Base-by-base conservation (phyloP, 37 sponge, comb jelly and placozoan species). In the Eunapius fragilis region DNA sequence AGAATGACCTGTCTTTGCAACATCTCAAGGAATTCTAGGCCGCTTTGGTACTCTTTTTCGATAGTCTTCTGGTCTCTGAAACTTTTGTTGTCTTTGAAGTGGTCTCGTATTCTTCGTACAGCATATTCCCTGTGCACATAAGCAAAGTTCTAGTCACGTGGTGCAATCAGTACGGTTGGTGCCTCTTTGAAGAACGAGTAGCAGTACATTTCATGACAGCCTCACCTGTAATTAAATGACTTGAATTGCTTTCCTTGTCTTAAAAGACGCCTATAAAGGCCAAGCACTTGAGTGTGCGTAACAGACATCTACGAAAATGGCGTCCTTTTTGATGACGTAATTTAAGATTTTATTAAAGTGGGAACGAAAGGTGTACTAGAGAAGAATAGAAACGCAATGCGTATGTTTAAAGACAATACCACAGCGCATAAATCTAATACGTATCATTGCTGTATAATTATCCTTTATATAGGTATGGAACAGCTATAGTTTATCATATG, bases 171-270 rank as follows among this genome's bases (percentile, higher is more conserved):
- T n/a, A n/a, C n/a, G n/a, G n/a, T n/a, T n/a, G n/a, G n/a, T n/a
- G n/a, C n/a, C n/a, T n/a, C n/a, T n/a, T n/a, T n/a, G n/a, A n/a
- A n/a, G n/a, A n/a, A n/a, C n/a, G n/a, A n/a, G n/a, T n/a, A n/a
- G n/a, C 35, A 75, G 75, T 75, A 22, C n/a, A n/a, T n/a, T n/a
- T n/a, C n/a, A n/a, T n/a, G 35, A 24, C 30, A 75, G 24, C 23
- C 70, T 75, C 79, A 89, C 95, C 95, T 95, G 91, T 86, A 95
- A 78, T 92, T 92, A 70, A 86, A 95, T 31, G 78, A 31, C 25
- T 50, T 17, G 71, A 95, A 92, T 35, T 81, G 78, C 27, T 71
- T 37, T 7, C 90, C 77, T 58, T 92, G 87, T 31, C 92, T 69
- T 33, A 89, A 79, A 37, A 95, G 73, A 32, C 37, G 71, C 37